Evolutionary conservation across 2,797 vertebrate genomes (phyloP).

Genomic region (Leptoclinus maculatus): DNA sequence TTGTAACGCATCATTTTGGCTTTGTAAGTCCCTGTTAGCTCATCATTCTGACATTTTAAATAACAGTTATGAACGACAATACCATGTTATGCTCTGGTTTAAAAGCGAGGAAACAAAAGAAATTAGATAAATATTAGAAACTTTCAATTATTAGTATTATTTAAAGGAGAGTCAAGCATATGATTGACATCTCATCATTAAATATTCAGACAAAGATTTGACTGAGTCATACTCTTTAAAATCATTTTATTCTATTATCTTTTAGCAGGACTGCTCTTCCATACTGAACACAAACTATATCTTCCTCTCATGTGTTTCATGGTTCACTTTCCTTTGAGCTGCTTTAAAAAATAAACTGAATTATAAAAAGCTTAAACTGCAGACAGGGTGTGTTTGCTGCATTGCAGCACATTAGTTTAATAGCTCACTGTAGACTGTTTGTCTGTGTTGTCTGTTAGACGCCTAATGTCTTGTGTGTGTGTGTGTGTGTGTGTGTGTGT

Average conservation of each 20-base stretch:
- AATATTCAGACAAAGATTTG: not conserved
- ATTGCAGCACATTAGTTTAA: constrained; percentile 52
- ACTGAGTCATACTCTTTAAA: not conserved
- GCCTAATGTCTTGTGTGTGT: not conserved
- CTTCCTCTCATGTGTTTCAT: not conserved
- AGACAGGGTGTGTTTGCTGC: constrained; percentile 61
- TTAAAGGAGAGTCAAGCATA: not conserved
- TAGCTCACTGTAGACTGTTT: not conserved
- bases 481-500: not conserved
- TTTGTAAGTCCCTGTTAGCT: no score
- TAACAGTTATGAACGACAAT: not conserved
- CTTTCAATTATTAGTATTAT: not conserved
- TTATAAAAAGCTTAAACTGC: not conserved
- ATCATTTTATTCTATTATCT: not conserved
- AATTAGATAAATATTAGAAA: not conserved
- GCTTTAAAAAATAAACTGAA: not conserved
- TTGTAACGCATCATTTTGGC: not conserved
- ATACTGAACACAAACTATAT: not conserved
- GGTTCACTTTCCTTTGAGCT: constrained; percentile 7
- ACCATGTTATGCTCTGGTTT: not conserved
- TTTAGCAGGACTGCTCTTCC: not conserved
- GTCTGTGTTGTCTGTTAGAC: not conserved
- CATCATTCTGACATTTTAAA: not conserved
- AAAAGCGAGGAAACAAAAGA: not conserved
- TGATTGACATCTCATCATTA: not conserved